Evolutionary conservation across 1,140 invertebrate genomes (phyloP).

Genomic region (Zophobas atratus): DNA sequence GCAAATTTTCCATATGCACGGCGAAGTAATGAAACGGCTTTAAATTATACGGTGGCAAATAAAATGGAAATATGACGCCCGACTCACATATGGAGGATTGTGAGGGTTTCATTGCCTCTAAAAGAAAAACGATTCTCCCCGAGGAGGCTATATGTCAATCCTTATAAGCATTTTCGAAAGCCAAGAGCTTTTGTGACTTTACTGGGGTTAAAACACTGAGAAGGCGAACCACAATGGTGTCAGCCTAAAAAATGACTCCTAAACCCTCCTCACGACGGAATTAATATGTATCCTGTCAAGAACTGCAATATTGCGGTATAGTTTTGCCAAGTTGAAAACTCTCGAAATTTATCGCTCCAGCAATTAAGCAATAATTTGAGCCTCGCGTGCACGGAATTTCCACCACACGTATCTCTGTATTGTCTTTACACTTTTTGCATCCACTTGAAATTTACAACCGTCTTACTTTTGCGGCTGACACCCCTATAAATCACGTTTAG

Average conservation of each 20-base stretch:
- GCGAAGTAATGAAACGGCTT: background rate
- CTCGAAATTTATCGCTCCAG: slow-evolving; percentile 15
- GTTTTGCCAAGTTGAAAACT: slow-evolving; percentile 20
- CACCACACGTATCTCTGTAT: no score
- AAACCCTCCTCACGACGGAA: background rate
- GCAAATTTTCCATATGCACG: no score
- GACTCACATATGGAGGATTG: slow-evolving; percentile 8
- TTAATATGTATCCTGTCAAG: slow-evolving; percentile 28
- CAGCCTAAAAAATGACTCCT: slow-evolving; percentile 6
- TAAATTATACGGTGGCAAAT: background rate
- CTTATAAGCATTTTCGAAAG: slow-evolving; percentile 37
- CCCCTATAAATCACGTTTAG: slow-evolving; percentile 20
- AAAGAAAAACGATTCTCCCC: slow-evolving; percentile 38
- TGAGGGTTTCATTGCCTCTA: slow-evolving; percentile 35
- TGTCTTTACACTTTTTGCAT: background rate
- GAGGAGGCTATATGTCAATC: slow-evolving; percentile 39
- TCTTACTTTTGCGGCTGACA: slow-evolving; percentile 23
- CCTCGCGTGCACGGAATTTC: slow-evolving; percentile 1
- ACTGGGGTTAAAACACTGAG: slow-evolving; percentile 29
- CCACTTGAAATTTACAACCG: slow-evolving; percentile 14
- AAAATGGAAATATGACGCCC: slow-evolving; percentile 18
- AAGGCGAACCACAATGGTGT: slow-evolving; percentile 22
- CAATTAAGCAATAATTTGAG: slow-evolving; percentile 35
- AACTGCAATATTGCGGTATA: slow-evolving; percentile 10
- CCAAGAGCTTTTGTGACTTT: slow-evolving; percentile 30